Evolutionary conservation across 2,113 vertebrate species (phyloP).

Genomic region (Mastomys natalensis): DNA sequence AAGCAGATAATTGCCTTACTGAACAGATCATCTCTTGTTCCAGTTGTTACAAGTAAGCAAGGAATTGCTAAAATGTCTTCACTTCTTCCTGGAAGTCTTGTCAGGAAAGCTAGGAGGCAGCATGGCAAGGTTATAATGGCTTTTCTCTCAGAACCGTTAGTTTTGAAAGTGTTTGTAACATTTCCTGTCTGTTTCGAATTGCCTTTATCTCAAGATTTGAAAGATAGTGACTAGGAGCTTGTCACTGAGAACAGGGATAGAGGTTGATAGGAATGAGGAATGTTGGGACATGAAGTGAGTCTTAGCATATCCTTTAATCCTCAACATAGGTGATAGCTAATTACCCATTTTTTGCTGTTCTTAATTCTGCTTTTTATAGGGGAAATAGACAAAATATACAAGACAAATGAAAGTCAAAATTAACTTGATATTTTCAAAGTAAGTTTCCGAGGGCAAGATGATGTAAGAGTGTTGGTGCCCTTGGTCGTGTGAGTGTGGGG

Average conservation of each 20-base stretch:
- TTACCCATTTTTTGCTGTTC: background rate
- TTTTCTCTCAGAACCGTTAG: constrained; percentile 71
- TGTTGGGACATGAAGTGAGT: background rate
- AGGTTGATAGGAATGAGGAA: background rate
- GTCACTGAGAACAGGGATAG: constrained; percentile 52
- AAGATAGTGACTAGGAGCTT: constrained; percentile 56
- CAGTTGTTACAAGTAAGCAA: background rate
- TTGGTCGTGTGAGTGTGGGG: background rate
- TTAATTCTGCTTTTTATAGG: constrained; percentile 1
- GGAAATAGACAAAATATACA: background rate
- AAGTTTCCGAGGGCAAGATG: background rate
- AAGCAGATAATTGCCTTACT: background rate
- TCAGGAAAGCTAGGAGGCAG: constrained; percentile 58
- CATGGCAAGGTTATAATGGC: constrained; percentile 40
- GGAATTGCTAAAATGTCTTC: constrained; percentile 55
- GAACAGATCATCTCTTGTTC: background rate
- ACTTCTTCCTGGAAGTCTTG: constrained; percentile 66
- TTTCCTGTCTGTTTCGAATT: constrained; percentile 76
- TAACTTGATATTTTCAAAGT: constrained; percentile 46
- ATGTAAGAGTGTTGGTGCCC: background rate
- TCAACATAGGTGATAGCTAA: background rate
- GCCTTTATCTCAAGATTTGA: constrained; percentile 71
- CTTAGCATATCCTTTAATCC: constrained; percentile 33
- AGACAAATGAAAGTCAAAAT: constrained; percentile 30
- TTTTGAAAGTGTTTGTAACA: constrained; percentile 81